Conservation (phyloP, 2,113 vertebrate genomes). For the Upupa epops region DNA sequence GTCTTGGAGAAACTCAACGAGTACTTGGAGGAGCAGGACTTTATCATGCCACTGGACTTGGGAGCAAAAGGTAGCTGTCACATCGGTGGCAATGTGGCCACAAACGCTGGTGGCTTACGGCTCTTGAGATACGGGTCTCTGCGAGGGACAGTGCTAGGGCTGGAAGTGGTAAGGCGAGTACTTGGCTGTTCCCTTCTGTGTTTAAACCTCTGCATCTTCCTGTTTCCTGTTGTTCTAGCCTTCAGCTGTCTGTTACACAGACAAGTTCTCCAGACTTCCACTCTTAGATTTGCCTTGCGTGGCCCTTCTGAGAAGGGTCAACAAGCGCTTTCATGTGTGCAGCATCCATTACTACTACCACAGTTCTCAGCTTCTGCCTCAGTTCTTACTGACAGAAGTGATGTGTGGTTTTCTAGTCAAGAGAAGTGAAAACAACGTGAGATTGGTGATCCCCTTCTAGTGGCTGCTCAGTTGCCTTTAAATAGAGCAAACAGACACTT, state of each 20-base stretch:
- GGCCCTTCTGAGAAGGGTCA: not conserved
- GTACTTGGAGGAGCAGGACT: constrained; percentile 82
- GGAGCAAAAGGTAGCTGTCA: constrained; percentile 97
- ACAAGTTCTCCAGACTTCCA: not conserved
- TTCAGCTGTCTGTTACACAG: not conserved
- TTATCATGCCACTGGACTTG: constrained; percentile 93
- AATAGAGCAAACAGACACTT: not conserved
- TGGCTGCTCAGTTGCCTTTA: not conserved
- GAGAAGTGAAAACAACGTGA: not conserved
- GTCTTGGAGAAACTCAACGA: constrained; percentile 85
- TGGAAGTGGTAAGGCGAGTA: constrained; percentile 87
- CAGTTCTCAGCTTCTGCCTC: not conserved
- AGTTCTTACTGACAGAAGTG: not conserved
- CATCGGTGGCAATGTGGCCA: constrained; percentile 93
- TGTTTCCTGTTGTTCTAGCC: not conserved
- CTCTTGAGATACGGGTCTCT: constrained; percentile 91
- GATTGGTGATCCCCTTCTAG: not conserved
- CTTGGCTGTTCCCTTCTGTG: not conserved
- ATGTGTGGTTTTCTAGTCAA: not conserved
- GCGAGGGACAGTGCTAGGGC: constrained; percentile 88
- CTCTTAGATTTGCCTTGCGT: not conserved
- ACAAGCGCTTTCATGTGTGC: rapidly evolving
- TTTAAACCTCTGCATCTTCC: not conserved
- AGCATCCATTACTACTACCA: not conserved
- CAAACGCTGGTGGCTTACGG: constrained; percentile 90